Evolutionary conservation across 2,797 vertebrate genomes (phyloP).

Genomic region (Nasua narica): DNA sequence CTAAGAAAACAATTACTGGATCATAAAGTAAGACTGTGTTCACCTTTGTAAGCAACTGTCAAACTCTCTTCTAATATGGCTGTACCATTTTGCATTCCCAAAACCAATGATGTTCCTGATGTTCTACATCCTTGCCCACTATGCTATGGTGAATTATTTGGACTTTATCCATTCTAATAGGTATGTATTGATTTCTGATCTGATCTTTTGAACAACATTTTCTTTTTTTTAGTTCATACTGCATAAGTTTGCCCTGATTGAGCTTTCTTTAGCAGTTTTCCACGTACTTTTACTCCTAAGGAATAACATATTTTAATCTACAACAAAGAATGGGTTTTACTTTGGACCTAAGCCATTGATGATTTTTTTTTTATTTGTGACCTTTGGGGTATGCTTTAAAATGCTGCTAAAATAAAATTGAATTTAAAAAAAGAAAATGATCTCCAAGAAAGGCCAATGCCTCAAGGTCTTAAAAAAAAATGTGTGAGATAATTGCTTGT

Average conservation of each 20-base stretch:
- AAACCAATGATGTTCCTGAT: neutral
- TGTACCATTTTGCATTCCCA: neutral
- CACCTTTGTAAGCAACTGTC: neutral
- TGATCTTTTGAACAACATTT: neutral
- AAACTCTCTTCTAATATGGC: neutral
- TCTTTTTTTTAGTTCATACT: neutral
- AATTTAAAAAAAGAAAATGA: neutral
- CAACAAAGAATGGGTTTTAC: neutral
- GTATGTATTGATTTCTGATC: neutral
- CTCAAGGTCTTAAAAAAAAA: neutral
- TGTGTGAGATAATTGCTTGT: neutral
- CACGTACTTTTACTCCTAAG: neutral
- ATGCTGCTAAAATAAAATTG: neutral
- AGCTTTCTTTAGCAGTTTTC: neutral
- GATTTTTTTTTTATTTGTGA: neutral
- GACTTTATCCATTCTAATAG: neutral
- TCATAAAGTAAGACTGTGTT: neutral
- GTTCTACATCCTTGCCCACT: neutral
- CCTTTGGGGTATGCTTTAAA: neutral
- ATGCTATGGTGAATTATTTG: neutral
- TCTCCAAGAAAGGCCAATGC: neutral
- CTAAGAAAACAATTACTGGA: neutral
- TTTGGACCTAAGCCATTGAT: neutral
- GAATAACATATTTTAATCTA: neutral
- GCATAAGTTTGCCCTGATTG: neutral